Base-by-base conservation (phyloP, 2,888 invertebrate genomes). In the Drosophila bunnanda region DNA sequence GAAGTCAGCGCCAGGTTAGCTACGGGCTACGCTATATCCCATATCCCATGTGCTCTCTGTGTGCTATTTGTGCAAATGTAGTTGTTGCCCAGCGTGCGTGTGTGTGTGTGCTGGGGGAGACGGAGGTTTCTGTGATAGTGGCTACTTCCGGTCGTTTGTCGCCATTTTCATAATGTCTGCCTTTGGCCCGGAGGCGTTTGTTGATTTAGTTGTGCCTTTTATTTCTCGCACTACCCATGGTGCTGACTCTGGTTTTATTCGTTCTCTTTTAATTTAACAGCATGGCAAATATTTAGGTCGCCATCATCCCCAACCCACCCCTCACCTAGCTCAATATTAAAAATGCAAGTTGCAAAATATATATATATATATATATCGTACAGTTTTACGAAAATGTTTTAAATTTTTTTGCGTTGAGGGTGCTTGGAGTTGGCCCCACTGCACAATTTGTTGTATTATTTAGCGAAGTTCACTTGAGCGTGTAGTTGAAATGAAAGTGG, bases 101-200 rank as follows among this genome's bases (percentile, higher is more conserved):
- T 66, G 59, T 64, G 61, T 61, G 34, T 61, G 50, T 56, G 64
- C n/a, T n/a, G n/a, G n/a, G n/a, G 60, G 61, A 22, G 12, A 25
- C 8, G 50, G 32, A 15, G 32, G 15, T 34, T 52, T 34, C 32
- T 32, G 50, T 52, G 50, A 52, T 67, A 57, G 77, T 55, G 50
- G 72, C 80, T 58, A 88, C 80, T 86, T 88, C 84, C 87, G 77
- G 75, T 80, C 89, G 84, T 86, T 88, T 84, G 83, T 86, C 87
- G 88, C 87, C 75, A 78, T 82, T 84, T 86, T 79, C 77, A 88
- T 84, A 88, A 86, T 80, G 76, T 75, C 74, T 78, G 70, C 66
- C 55, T 76, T 75, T 68, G 57, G 76, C 72, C 62, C 57, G 43
- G 36, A 69, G 72, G 75, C 82, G 72, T 79, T 82, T 82, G 88